Evolutionary conservation across 2,113 vertebrate species (phyloP), one percentile per base, ranked within the genome.

Genomic region (Carlito syrichta): DNA sequence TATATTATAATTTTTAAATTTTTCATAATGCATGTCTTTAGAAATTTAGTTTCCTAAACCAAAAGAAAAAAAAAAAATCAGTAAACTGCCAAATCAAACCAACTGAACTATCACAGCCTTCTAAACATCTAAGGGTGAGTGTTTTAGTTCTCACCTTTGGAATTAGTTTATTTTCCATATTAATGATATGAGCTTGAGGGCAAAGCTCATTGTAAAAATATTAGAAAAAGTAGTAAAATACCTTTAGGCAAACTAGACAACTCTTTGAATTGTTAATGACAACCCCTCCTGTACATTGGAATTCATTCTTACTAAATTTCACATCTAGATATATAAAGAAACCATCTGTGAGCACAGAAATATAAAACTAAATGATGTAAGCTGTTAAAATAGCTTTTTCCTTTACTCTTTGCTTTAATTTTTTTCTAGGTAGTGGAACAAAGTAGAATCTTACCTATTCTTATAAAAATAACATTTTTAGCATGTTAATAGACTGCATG

Each of bases 181-280:
- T n/a, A 85, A 14, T 74, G 50, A 76, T 43, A 79, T 88, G 85
- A 85, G 16, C 71, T 25, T 50, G 19, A 88, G 63, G 77, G n/a
- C 48, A 85, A 73, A 79, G 6, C 30, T 88, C 52, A 95, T 91
- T 60, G 48, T 93, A 35, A 91, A 78, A 48, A 74, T 95, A 91
- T 74, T 74, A 60, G 5, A 62, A 85, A 50, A 73, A 85, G n/a
- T 23, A 16, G 27, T 95, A 90, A 78, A 50, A 83, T 78, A 88
- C 11, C 40, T 93, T 87, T 48, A 85, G 68, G 77, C 19, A 94
- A n/a, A 45, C 35, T 84, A 84, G 56, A 88, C 83, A 84, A 52
- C 8, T 87, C 45, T 95, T 91, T 89, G 86, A 96, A 91, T 82
- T 96, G 96, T 66, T 95, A 95, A 94, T 91, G 40, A 40, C 73